Evolutionary conservation across 2,888 invertebrate species (phyloP), one percentile per base, ranked within the genome.

Genomic region (Tetramorium bicarinatum): DNA sequence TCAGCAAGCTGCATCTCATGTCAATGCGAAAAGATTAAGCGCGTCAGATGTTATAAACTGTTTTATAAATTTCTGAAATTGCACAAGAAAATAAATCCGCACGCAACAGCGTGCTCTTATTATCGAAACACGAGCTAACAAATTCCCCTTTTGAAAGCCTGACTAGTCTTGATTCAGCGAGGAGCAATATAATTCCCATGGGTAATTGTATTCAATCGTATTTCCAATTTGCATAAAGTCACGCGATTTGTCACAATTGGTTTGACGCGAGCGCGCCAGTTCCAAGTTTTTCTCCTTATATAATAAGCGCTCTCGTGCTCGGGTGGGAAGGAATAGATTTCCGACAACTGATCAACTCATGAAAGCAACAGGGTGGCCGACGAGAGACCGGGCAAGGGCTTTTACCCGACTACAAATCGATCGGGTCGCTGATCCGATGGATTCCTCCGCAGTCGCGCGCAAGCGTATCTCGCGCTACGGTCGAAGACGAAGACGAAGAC

Each of bases 331-430:
- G 7, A 59, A 59, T 71, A 59, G 38, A 79, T 71, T 47, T 47
- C 59, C 71, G 71, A 71, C 71, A 49, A 21, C 34, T 13, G 47
- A 80, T 80, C 79, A 38, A n/a, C 47, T 44, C 47, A 9, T 18
- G 59, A 49, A 13, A 67, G 72, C 75, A 71, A 56, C 34, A 61
- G 62, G 64, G 82, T 64, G 79, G 84, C 82, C 38, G 74, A 80
- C 83, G 71, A 81, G 64, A 13, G 29, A 34, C 29, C 64, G 61
- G 18, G 47, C 44, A 18, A 69, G 67, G 11, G 64, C 29, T 79
- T 77, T 79, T 81, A 62, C 56, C 56, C 61, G 81, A 83, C 47
- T 59, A 18, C 84, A 77, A 85, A 87, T 88, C 88, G 82, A 84
- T 67, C 52, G 38, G 47, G 34, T 49, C 44, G 34, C 34, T 47